A percentile compares a stretch with the other conserved stretches of the same genome.
phyloP scores from a whole-genome alignment of 2,797 vertebrate species.

The Myiotriccus ornatus region DNA sequence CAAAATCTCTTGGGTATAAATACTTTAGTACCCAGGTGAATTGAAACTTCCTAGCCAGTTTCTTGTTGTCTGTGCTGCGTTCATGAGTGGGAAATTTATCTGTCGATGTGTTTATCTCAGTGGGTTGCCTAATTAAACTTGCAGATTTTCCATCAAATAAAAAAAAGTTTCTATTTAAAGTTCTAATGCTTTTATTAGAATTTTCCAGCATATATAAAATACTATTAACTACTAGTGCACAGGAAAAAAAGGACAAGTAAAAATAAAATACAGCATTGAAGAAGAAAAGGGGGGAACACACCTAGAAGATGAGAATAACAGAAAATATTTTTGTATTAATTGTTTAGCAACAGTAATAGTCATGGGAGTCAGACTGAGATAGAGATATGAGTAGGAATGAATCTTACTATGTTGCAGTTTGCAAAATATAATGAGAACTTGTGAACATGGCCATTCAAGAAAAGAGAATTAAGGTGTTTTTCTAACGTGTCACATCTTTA shows the following conservation, averaged over 20 bases:
- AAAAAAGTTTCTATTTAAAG: conserved; percentile 22
- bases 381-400: neutral
- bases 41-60: conserved; percentile 20
- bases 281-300: neutral
- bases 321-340: neutral
- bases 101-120: conserved; percentile 59
- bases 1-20: neutral
- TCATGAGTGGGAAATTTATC: conserved; percentile 36
- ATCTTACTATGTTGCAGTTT: neutral
- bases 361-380: neutral
- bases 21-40: conserved; percentile 5
- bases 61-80: conserved; percentile 21
- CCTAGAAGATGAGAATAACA: neutral
- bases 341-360: neutral
- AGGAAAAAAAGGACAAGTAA: neutral
- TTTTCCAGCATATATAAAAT: conserved; percentile 51
- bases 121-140: conserved; percentile 58
- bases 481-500: neutral
- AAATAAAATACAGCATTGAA: neutral
- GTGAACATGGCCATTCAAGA: neutral
- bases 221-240: neutral
- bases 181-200: conserved; percentile 47
- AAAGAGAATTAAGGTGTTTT: neutral
- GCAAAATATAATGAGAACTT: neutral
- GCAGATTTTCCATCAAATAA: conserved; percentile 59